Base-by-base conservation (phyloP, 1,140 invertebrate species). In the Drosophila tropicalis region DNA sequence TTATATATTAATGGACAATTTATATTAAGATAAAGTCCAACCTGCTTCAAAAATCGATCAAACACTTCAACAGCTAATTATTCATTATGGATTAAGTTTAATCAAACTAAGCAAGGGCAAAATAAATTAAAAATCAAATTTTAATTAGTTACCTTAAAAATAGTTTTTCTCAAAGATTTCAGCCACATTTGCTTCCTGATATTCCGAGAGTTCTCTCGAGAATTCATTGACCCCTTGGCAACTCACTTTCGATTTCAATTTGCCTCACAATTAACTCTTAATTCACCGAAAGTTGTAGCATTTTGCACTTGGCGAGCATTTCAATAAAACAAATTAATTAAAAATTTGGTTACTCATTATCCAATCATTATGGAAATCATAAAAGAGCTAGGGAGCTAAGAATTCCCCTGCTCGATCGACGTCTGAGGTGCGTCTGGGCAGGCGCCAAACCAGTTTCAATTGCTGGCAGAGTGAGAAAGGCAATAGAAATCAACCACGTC, bases 391-490 rank as follows among this genome's bases (percentile, higher is more conserved):
- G 5, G 61, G 36, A 64, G 36, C 55, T 66, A 69, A 72, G 47
- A 69, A 82, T 67, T 83, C 83, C 76, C 41, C 58, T 70, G 58
- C 70, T 68, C 32, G 63, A 51, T 63, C 51, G 76, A 17, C 47
- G 76, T 83, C 83, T 86, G 84, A 83, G 67, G 72, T 77, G 64
- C 62, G 83, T 86, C 72, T 86, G 83, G 72, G 64, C 65, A 75
- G 54, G 55, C 58, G 76, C 22, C 69, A 87, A 86, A 83, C 83
- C 83, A 73, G 83, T 86, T 77, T 68, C 56, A 62, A 66, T 58
- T 72, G 29, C 63, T 55, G 41, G 34, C 57, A 67, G 32, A 36
- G 55, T 22, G 51, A 29, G 12, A 74, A 61, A 66, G 34, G 62
- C 22, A 69, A 54, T 71, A 32, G 47, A 22, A 56, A 60, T 39